Conservation (phyloP, 53 echinoderm and acorn worm species). For the Henricia sp. region DNA sequence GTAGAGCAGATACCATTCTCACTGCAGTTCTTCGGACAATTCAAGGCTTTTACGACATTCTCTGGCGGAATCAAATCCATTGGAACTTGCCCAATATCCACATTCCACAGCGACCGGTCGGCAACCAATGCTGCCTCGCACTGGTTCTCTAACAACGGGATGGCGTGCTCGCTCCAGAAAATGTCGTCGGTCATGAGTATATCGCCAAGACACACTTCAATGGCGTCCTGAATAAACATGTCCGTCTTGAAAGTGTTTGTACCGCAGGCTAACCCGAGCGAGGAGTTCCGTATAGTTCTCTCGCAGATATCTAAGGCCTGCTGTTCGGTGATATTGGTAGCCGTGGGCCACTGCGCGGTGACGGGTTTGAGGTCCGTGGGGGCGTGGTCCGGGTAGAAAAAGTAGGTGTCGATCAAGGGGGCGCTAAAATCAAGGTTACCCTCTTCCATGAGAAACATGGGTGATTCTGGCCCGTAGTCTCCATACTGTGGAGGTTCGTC, state of each 20-base stretch:
- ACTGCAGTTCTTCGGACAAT: conserved; percentile 90
- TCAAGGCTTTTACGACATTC: conserved; percentile 64
- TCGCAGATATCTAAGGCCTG: conserved; percentile 84
- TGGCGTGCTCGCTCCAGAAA: conserved; percentile 80
- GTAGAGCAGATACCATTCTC: conserved; percentile 77
- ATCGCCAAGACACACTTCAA: conserved; percentile 88
- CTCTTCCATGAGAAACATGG: conserved; percentile 22
- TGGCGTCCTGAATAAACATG: conserved; percentile 86
- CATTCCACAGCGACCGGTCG: conserved; percentile 70
- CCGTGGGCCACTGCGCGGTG: conserved; percentile 79
- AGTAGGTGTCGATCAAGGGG: conserved; percentile 58
- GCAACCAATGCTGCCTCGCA: conserved; percentile 83
- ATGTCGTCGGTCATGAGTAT: conserved; percentile 92
- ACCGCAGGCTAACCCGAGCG: conserved; percentile 75
- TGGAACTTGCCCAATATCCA: conserved; percentile 27
- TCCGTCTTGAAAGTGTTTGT: conserved; percentile 62
- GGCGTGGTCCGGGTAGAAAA: conserved; percentile 82
- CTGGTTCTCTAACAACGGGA: conserved; percentile 85
- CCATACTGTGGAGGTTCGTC: conserved; percentile 6
- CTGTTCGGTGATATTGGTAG: conserved; percentile 79
- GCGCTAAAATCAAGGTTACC: conserved; percentile 10
- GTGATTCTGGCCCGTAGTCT: conserved; percentile 25
- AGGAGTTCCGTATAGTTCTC: conserved; percentile 69
- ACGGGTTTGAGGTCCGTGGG: conserved; percentile 70
- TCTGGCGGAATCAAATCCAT: conserved; percentile 61